Evolutionary conservation across 1,140 invertebrate species (phyloP).

Genomic region (Drosophila obscura): DNA sequence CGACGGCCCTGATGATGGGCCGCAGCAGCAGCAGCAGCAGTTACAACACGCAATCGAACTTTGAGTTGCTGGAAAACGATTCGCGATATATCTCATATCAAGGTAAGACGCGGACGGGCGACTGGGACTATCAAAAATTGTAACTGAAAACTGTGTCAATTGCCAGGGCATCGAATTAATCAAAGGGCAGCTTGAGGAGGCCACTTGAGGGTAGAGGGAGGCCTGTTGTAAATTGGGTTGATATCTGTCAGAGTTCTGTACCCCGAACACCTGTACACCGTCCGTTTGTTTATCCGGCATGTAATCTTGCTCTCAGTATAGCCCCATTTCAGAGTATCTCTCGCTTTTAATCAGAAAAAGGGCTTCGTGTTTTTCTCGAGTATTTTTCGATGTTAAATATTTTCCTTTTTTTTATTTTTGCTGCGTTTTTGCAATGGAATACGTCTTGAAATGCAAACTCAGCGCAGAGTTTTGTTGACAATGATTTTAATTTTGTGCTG

Average conservation of each 20-base stretch:
- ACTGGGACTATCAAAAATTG: constrained; percentile 58
- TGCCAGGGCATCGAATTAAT: constrained; percentile 69
- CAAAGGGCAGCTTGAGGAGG: constrained; percentile 3
- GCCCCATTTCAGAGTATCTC: constrained; percentile 16
- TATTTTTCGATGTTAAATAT: constrained; percentile 64
- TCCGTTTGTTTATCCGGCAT: constrained; percentile 16
- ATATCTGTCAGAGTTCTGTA: constrained; percentile 56
- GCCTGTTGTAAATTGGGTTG: constrained; percentile 60
- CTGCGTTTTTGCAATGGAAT: constrained; percentile 62
- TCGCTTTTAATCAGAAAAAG: constrained; percentile 60
- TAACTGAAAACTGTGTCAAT: constrained; percentile 65
- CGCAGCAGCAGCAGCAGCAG: background rate
- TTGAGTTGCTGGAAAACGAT: constrained; percentile 78
- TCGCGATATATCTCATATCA: constrained; percentile 84
- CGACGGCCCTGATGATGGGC: constrained; percentile 24
- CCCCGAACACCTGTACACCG: constrained; percentile 2
- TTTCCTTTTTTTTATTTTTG: constrained; percentile 47
- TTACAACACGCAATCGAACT: constrained; percentile 55
- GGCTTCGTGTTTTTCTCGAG: constrained; percentile 36
- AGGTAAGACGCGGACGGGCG: constrained; percentile 72
- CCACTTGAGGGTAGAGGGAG: constrained; percentile 24
- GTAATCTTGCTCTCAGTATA: constrained; percentile 23
- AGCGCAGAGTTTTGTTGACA: constrained; percentile 66
- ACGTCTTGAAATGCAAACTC: constrained; percentile 59
- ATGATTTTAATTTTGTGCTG: constrained; percentile 51